phyloP scores from a whole-genome alignment of 2,888 invertebrate species.

The Danaus chrysippus region DNA sequence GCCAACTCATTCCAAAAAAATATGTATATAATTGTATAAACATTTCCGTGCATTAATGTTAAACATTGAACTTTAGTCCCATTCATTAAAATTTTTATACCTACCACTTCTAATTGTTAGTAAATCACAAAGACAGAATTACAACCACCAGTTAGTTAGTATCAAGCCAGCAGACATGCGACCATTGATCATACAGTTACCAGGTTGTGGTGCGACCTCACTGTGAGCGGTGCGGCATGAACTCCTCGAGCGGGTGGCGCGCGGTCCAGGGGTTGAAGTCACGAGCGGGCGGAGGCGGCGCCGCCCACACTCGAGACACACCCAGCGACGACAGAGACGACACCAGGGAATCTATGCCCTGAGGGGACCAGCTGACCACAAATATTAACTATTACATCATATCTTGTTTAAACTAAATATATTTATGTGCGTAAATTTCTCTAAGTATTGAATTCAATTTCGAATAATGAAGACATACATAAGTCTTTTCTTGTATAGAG shows the following conservation, averaged over 20 bases:
- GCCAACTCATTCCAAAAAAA: background rate
- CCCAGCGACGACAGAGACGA: constrained; percentile 51
- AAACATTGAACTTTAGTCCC: no score
- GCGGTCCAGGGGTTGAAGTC: constrained; percentile 72
- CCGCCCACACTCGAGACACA: constrained; percentile 36
- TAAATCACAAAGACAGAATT: background rate
- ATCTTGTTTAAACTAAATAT: no score
- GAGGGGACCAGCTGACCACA: constrained; percentile 28
- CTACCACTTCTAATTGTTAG: background rate
- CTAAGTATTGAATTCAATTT: no score
- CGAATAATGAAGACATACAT: no score
- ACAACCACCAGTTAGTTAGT: background rate
- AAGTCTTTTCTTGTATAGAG: background rate
- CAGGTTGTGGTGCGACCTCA: constrained; percentile 18
- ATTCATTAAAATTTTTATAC: no score
- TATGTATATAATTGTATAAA: background rate
- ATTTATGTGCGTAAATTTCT: no score
- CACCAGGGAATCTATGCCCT: constrained; percentile 46
- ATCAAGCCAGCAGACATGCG: background rate
- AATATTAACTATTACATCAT: no score
- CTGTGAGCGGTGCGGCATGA: constrained; percentile 44
- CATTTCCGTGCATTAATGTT: background rate
- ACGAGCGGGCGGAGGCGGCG: constrained; percentile 38
- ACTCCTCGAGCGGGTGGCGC: constrained; percentile 62
- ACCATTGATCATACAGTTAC: constrained; percentile 23